Percentiles rank a stretch among this genome's conserved stretches.
Evolutionary conservation across 2,113 vertebrate genomes (phyloP).

Genomic region (Thamnaconus septentrionalis): DNA sequence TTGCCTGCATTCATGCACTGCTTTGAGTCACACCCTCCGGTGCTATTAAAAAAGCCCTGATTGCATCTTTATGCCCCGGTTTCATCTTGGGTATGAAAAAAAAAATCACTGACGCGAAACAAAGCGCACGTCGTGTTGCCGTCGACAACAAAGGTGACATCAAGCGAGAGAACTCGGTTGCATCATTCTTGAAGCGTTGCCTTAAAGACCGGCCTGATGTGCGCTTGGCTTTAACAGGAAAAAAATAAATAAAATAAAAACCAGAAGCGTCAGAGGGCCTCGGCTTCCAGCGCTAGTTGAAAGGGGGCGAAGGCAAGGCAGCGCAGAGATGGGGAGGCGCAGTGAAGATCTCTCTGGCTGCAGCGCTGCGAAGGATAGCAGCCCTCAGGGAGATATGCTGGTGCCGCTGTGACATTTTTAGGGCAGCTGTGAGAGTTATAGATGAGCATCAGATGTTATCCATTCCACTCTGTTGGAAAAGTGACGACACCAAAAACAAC

Average conservation of each 20-base stretch:
- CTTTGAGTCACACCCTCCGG: background rate
- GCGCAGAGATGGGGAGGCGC: constrained; percentile 16
- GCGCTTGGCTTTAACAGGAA: constrained; percentile 3
- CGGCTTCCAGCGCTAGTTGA: constrained; percentile 51
- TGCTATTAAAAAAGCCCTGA: constrained; percentile 16
- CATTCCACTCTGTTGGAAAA: constrained; percentile 58
- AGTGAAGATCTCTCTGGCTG: constrained; percentile 43
- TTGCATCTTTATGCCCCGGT: constrained; percentile 20
- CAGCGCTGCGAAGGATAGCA: constrained; percentile 44
- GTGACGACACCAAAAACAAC: constrained; percentile 31
- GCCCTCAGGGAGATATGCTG: constrained; percentile 64
- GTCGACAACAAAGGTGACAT: constrained; percentile 47
- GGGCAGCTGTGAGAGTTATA: constrained; percentile 76
- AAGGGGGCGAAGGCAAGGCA: constrained; percentile 37
- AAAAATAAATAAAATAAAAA: background rate
- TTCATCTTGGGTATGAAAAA: background rate
- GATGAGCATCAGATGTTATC: constrained; percentile 75
- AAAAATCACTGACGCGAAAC: constrained; percentile 32
- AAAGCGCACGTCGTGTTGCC: constrained; percentile 8
- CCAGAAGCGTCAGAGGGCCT: constrained; percentile 25
- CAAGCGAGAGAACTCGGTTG: constrained; percentile 45
- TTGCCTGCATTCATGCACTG: no score
- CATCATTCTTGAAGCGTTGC: constrained; percentile 60
- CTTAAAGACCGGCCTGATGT: constrained; percentile 43
- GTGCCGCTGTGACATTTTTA: constrained; percentile 75